These are phyloP conservation scores for Epizoanthus illoricatus DNA, from an alignment of 92 coral and sea anemone species.

Conservation along the genomic window DNA sequence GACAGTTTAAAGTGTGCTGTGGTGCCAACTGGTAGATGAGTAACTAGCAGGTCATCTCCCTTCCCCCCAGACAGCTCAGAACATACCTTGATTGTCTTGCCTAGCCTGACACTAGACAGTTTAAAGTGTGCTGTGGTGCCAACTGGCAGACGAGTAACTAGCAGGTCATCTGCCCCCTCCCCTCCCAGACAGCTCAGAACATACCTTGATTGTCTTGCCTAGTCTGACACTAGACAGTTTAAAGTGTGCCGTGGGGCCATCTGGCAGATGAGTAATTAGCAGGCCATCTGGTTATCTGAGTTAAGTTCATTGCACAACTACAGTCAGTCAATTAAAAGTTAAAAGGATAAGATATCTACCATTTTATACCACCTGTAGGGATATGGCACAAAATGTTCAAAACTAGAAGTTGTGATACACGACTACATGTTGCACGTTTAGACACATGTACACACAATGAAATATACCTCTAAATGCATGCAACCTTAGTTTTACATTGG, in stretches of 20 bases:
- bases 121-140: slow-evolving; percentile 96
- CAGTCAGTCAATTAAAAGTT: no score
- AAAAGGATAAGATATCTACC: no score
- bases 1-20: slow-evolving; percentile 86
- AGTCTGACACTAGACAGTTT: slow-evolving; percentile 72
- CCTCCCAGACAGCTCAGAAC: not conserved
- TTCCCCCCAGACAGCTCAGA: no score
- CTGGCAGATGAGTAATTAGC: slow-evolving; percentile 75
- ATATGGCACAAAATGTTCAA: no score
- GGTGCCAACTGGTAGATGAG: slow-evolving; percentile 93
- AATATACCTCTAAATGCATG: no score
- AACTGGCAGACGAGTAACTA: slow-evolving; percentile 83
- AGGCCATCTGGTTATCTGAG: slow-evolving; percentile 64
- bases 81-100: slow-evolving; percentile 78
- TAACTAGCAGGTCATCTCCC: slow-evolving; percentile 73
- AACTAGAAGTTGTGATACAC: not conserved
- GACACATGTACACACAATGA: not conserved
- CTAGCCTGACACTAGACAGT: slow-evolving; percentile 66
- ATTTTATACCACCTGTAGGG: no score
- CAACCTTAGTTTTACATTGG: no score
- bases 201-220: slow-evolving; percentile 80
- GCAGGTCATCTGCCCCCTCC: slow-evolving; percentile 61
- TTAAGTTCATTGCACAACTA: slow-evolving; percentile 13
- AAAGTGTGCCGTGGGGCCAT: slow-evolving; percentile 96
- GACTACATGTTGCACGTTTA: not conserved